Conservation (phyloP, 2,797 vertebrate genomes). For the Threskiornis aethiopicus region DNA sequence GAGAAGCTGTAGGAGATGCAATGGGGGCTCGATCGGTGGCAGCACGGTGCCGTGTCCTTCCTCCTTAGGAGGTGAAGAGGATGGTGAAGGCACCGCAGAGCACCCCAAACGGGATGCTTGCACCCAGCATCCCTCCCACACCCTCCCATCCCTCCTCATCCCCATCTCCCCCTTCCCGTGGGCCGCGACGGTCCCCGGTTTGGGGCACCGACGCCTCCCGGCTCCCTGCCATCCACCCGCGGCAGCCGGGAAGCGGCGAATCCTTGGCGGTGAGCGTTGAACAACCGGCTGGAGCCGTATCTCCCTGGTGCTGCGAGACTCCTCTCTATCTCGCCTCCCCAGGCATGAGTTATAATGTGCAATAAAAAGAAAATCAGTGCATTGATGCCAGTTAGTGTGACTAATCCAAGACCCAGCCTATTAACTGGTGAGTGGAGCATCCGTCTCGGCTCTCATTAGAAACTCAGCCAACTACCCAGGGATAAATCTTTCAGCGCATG, state of each 20-base stretch:
- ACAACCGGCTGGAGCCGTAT: not conserved
- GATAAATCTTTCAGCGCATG: not conserved
- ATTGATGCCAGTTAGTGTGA: slow-evolving; percentile 43
- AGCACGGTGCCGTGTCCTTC: fast-evolving
- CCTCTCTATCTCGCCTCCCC: slow-evolving; percentile 18
- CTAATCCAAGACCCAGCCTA: slow-evolving; percentile 39
- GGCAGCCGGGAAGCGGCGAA: not conserved
- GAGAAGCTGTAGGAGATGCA: not conserved
- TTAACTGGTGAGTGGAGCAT: slow-evolving; percentile 23
- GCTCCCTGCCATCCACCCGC: not conserved
- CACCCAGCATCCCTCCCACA: not conserved
- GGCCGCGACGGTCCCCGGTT: fast-evolving
- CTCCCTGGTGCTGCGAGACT: not conserved
- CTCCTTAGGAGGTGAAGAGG: not conserved
- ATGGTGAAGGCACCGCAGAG: fast-evolving
- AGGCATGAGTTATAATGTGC: slow-evolving; percentile 48
- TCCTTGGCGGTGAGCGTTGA: not conserved
- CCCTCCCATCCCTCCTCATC: not conserved
- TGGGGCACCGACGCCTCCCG: not conserved
- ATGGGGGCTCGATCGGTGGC: not conserved
- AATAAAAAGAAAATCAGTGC: slow-evolving; percentile 40
- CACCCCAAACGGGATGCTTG: not conserved
- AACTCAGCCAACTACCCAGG: not conserved
- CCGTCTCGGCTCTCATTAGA: slow-evolving; percentile 30
- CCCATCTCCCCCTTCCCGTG: not conserved